Percentiles rank a stretch among this genome's conserved stretches.
Evolutionary conservation across 2,888 invertebrate genomes (phyloP).

Genomic region (Schizaphis graminum): DNA sequence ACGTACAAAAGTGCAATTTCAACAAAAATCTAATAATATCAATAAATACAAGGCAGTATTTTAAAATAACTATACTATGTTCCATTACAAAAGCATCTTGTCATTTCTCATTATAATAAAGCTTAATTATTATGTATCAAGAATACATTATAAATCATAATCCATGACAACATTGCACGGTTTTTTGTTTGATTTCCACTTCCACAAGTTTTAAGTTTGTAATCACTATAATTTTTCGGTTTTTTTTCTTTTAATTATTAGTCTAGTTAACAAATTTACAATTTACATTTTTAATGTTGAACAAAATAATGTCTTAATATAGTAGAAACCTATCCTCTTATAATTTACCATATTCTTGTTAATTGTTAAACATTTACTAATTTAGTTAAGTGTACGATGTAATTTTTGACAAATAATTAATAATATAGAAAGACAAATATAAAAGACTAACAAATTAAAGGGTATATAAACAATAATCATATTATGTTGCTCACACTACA

Average conservation of each 20-base stretch:
- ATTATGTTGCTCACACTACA: slow-evolving; percentile 21
- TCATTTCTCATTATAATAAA: neutral
- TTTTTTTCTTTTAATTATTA: neutral
- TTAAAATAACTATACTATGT: neutral
- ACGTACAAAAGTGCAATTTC: slow-evolving; percentile 34
- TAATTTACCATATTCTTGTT: neutral
- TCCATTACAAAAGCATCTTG: neutral
- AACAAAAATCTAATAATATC: neutral
- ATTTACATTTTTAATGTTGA: neutral
- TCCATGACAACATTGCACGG: neutral
- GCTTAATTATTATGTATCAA: neutral
- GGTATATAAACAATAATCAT: slow-evolving; percentile 8
- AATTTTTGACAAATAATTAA: neutral
- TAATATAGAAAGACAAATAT: neutral
- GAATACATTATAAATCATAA: neutral
- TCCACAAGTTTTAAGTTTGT: neutral
- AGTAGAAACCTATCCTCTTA: neutral
- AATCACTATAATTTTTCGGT: neutral
- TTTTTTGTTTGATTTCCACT: neutral
- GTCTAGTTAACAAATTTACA: neutral
- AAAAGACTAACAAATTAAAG: slow-evolving; percentile 36
- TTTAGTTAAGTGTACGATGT: slow-evolving; percentile 7
- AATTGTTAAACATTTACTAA: slow-evolving; percentile 8
- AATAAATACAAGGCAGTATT: neutral
- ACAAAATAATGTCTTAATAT: neutral